Conservation (phyloP, 2,113 vertebrate species). For the Euleptes europaea region DNA sequence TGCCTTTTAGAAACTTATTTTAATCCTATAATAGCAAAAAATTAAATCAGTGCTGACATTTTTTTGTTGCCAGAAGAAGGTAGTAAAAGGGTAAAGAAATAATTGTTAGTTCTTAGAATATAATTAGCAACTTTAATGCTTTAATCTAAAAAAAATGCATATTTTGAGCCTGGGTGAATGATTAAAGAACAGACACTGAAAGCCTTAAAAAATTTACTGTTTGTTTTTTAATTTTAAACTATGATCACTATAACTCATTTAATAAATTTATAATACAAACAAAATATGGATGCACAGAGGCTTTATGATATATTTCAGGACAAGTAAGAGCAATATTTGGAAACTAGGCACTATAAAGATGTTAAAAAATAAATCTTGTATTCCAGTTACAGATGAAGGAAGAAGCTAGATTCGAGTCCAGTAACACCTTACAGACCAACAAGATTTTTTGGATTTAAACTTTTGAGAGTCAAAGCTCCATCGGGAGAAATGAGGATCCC, state of each 20-base stretch:
- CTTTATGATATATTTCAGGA: conserved; percentile 73
- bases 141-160: conserved; percentile 87
- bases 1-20: conserved; percentile 86
- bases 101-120: conserved; percentile 88
- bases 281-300: conserved; percentile 76
- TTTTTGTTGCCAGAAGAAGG: conserved; percentile 87
- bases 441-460: too few relatives aligned
- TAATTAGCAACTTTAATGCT: conserved; percentile 89
- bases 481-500: too few relatives aligned
- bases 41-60: conserved; percentile 87
- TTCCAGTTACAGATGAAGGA: neutral
- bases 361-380: conserved; percentile 40
- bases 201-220: conserved; percentile 78
- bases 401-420: neutral
- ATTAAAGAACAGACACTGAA: conserved; percentile 85
- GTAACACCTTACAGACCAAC: too few relatives aligned
- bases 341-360: conserved; percentile 61
- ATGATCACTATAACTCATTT: conserved; percentile 82
- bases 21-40: conserved; percentile 89
- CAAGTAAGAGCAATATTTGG: conserved; percentile 68
- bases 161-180: conserved; percentile 82
- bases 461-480: too few relatives aligned
- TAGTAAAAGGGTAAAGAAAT: conserved; percentile 89
- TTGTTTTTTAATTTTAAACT: conserved; percentile 86
- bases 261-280: conserved; percentile 79